These are phyloP conservation scores for Lytechinus pictus DNA, from an alignment of 35 echinoderm and acorn worm genomes.

Conservation along the genomic window DNA sequence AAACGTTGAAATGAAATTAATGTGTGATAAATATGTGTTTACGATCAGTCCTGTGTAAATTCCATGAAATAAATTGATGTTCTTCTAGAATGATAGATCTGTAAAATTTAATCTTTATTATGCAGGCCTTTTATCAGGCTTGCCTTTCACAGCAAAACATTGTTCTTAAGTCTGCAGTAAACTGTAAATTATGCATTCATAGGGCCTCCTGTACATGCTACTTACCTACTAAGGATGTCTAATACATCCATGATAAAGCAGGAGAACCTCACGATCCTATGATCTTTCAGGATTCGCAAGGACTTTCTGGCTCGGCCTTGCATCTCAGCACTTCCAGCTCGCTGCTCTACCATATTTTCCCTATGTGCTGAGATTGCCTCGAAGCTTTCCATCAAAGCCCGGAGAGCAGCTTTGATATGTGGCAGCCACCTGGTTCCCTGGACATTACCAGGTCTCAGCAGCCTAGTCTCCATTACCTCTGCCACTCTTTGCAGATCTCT, in stretches of 20 bases:
- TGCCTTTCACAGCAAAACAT: no score
- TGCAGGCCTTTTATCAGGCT: no score
- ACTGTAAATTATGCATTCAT: no score
- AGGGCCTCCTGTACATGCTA: no score
- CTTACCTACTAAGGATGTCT: not conserved
- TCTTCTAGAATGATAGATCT: no score
- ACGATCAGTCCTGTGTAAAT: not conserved
- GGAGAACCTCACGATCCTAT: not conserved
- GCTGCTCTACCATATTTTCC: not conserved
- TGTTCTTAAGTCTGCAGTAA: no score
- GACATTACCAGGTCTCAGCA: not conserved
- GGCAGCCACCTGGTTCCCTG: constrained; percentile 37
- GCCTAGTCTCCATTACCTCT: not conserved
- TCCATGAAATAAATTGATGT: no score
- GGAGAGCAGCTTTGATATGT: not conserved
- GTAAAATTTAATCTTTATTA: no score
- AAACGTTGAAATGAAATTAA: not conserved
- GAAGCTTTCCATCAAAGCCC: not conserved
- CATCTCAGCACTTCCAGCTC: not conserved
- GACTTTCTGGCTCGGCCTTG: not conserved
- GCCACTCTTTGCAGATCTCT: not conserved
- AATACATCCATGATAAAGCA: not conserved
- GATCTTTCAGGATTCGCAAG: not conserved
- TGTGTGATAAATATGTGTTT: not conserved
- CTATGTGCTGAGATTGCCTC: not conserved